phyloP scores from a whole-genome alignment of 2,888 invertebrate species.

The Diadegma fenestrale region DNA sequence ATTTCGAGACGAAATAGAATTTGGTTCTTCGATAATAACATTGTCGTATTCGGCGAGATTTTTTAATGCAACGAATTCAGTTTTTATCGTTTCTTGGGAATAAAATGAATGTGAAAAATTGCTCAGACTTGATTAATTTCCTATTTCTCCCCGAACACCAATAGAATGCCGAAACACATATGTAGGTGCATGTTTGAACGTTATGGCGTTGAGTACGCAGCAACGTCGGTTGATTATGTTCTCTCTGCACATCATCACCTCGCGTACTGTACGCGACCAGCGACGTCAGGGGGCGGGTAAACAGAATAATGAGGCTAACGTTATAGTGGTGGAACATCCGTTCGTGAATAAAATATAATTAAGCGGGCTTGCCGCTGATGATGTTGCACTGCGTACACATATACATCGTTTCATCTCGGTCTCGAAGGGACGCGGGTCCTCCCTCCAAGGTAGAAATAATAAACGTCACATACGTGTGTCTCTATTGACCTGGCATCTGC shows the following conservation, averaged over 20 bases:
- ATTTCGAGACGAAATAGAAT: too few relatives aligned
- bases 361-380: constrained; percentile 46
- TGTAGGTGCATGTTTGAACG: neutral
- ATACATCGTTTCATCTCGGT: constrained; percentile 2
- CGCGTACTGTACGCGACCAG: constrained; percentile 43
- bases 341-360: constrained; percentile 65
- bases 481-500: neutral
- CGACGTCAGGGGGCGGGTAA: constrained; percentile 55
- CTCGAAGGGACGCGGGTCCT: constrained; percentile 8
- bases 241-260: neutral
- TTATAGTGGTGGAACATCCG: constrained; percentile 52
- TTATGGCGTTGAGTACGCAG: neutral
- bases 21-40: too few relatives aligned
- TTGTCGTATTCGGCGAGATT: too few relatives aligned
- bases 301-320: constrained; percentile 64
- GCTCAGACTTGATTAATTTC: neutral
- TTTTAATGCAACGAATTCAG: too few relatives aligned
- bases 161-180: neutral
- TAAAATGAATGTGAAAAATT: neutral
- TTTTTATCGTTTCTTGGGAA: neutral
- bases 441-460: constrained; percentile 21
- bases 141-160: neutral
- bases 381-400: constrained; percentile 9
- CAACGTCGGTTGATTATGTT: constrained; percentile 26
- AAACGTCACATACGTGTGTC: constrained; percentile 5